Conservation (phyloP, 1,140 invertebrate species). For the Drosophila lini region DNA sequence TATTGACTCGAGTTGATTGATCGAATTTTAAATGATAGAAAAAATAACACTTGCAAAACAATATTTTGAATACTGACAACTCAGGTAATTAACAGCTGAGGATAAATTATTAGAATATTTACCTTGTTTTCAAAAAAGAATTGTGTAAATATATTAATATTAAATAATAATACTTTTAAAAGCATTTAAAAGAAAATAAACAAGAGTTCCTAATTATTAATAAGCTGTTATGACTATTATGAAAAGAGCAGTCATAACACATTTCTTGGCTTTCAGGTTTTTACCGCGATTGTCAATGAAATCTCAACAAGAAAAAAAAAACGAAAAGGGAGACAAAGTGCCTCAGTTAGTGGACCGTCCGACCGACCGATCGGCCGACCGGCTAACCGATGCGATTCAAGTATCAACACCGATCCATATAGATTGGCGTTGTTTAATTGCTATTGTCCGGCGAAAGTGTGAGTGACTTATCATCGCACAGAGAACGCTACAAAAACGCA, state of each 20-base stretch:
- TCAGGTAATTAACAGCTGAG: too few species aligned
- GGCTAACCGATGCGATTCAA: conserved; percentile 30
- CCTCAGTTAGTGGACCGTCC: not conserved
- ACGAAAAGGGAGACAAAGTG: conserved; percentile 9
- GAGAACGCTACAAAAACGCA: conserved; percentile 41
- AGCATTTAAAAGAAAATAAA: too few species aligned
- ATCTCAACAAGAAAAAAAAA: conserved; percentile 6
- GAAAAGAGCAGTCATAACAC: too few species aligned
- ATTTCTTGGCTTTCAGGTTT: not conserved
- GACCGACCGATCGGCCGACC: conserved; percentile 6
- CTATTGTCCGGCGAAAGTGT: conserved; percentile 25
- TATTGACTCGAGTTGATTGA: conserved; percentile 1
- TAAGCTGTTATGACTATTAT: too few species aligned
- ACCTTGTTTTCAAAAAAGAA: not conserved
- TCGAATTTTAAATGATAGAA: conserved; percentile 2
- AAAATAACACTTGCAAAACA: not conserved
- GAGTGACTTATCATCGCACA: conserved; percentile 32
- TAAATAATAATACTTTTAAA: too few species aligned
- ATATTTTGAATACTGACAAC: not conserved
- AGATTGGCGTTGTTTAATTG: conserved; percentile 38
- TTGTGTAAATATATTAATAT: not conserved
- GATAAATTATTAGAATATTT: not conserved
- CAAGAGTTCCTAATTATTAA: too few species aligned
- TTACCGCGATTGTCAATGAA: conserved; percentile 12
- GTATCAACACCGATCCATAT: conserved; percentile 34